Percentiles rank a stretch among this genome's conserved stretches.
phyloP scores from a whole-genome alignment of 2,113 vertebrate genomes.

The Tretioscincus oriximinensis region DNA sequence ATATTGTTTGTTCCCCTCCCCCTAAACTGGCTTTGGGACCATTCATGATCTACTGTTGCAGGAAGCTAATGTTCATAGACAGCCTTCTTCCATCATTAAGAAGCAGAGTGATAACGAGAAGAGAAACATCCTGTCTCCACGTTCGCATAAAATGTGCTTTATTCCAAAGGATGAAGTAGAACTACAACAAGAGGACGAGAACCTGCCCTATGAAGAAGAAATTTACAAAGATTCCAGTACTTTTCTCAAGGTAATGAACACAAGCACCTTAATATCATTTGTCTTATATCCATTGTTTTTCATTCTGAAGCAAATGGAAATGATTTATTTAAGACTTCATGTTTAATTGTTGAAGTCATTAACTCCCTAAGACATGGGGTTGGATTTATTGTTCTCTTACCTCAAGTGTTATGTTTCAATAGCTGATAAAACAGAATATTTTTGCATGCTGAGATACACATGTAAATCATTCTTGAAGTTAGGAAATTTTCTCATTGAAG shows the following conservation, averaged over 20 bases:
- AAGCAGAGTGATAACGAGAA: constrained; percentile 13
- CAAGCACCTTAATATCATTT: not conserved
- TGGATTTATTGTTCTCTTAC: no score
- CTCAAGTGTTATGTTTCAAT: no score
- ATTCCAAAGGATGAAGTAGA: constrained; percentile 88
- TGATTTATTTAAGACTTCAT: no score
- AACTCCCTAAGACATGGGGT: no score
- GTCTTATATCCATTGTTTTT: constrained; percentile 2
- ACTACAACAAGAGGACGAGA: constrained; percentile 87
- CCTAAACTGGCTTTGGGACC: constrained; percentile 14
- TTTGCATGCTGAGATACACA: no score
- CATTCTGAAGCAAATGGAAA: constrained; percentile 11
- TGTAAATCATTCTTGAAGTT: no score
- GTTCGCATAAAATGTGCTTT: constrained; percentile 33
- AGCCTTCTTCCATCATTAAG: constrained; percentile 25
- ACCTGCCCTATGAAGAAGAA: constrained; percentile 89
- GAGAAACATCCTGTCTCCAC: not conserved
- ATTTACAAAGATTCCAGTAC: constrained; percentile 99
- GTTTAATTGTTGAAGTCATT: no score
- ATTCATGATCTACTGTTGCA: constrained; percentile 16
- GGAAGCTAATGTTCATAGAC: constrained; percentile 19
- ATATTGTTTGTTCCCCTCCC: not conserved
- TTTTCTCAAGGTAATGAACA: constrained; percentile 87
- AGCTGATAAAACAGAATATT: no score
- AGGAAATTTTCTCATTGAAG: no score